Conservation (phyloP, 2,113 vertebrate species). For the Entomyzon cyanotis region DNA sequence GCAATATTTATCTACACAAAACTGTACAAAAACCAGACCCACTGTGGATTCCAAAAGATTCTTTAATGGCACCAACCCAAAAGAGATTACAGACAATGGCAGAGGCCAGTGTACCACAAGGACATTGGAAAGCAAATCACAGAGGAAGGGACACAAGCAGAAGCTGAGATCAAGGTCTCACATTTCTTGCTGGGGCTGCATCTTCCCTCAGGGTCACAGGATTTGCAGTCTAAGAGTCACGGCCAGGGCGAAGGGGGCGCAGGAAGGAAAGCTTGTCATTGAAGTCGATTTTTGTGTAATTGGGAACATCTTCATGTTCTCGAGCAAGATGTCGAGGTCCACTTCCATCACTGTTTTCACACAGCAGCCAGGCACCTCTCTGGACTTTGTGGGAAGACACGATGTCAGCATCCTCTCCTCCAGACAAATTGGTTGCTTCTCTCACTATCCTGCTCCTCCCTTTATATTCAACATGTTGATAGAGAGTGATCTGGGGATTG, state of each 20-base stretch:
- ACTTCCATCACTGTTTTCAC: background rate
- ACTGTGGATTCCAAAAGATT: background rate
- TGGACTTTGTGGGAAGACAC: background rate
- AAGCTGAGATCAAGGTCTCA: too few species aligned
- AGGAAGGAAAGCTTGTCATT: background rate
- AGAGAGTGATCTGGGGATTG: constrained; percentile 13
- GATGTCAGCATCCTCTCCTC: rapidly evolving
- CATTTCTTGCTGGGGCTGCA: background rate
- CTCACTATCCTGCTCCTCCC: background rate
- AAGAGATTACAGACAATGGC: background rate
- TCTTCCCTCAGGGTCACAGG: background rate
- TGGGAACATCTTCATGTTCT: rapidly evolving
- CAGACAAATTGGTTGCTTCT: background rate
- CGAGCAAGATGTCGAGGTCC: background rate
- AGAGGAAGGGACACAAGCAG: background rate
- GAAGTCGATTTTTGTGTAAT: background rate
- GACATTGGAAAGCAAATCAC: background rate
- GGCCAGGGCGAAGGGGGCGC: background rate
- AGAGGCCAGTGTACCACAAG: background rate
- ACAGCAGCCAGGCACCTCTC: background rate
- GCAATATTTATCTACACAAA: background rate
- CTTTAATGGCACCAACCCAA: background rate
- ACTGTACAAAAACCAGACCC: too few species aligned
- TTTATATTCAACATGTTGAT: rapidly evolving
- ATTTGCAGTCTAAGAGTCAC: background rate